These are phyloP conservation scores for Ophioninae sp. DNA, from an alignment of 2,888 invertebrate species.

Conservation along the genomic window DNA sequence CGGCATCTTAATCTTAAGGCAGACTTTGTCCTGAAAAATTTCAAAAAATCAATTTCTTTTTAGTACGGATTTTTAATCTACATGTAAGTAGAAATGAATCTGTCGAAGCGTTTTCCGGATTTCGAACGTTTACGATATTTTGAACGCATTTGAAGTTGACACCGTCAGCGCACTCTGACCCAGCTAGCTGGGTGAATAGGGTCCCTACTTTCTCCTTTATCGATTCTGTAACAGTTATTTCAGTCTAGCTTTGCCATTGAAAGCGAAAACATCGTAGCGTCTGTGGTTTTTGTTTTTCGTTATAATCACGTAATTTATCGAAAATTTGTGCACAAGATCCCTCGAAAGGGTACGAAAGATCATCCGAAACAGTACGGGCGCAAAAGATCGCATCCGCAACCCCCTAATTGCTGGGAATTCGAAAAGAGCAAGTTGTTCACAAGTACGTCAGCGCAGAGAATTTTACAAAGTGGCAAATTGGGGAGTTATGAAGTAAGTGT, in stretches of 20 bases:
- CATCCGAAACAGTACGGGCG: neutral
- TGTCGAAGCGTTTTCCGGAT: no score
- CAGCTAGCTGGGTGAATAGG: neutral
- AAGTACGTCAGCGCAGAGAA: no score
- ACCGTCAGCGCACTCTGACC: no score
- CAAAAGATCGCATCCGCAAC: constrained; percentile 15
- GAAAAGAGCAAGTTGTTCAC: constrained; percentile 12
- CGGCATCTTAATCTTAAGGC: no score
- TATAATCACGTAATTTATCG: constrained; percentile 19
- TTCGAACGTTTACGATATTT: no score
- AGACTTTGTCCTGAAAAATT: no score
- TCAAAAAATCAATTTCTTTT: no score
- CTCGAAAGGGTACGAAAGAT: neutral
- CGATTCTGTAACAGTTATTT: constrained; percentile 18
- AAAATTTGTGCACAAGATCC: constrained; percentile 20
- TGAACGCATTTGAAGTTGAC: no score
- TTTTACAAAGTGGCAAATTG: no score
- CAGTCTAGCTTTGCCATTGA: constrained; percentile 21
- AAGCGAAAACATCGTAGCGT: constrained; percentile 31
- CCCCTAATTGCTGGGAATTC: constrained; percentile 15
- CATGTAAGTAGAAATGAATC: no score
- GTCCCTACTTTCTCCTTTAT: constrained; percentile 20
- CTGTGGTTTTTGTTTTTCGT: constrained; percentile 19
- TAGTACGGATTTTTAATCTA: no score
- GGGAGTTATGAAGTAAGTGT: neutral